phyloP scores from a whole-genome alignment of 2,113 vertebrate genomes.

The Scartelaos histophorus region DNA sequence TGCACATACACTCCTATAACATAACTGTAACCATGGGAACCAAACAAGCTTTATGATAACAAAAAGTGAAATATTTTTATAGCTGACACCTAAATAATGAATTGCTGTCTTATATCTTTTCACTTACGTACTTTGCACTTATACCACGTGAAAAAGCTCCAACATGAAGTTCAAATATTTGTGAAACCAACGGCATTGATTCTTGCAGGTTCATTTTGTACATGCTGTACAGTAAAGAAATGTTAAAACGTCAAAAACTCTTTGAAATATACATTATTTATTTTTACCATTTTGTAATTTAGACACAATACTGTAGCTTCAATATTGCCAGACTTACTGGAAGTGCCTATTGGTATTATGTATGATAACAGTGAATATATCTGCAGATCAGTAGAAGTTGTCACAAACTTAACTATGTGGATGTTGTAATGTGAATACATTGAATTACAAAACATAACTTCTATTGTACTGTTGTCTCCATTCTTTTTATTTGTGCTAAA shows the following conservation, averaged over 20 bases:
- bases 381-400: constrained; percentile 89
- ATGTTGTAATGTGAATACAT: constrained; percentile 94
- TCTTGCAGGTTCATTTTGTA: constrained; percentile 89
- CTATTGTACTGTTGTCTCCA: constrained; percentile 81
- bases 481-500: constrained; percentile 32
- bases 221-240: constrained; percentile 90
- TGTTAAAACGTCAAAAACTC: constrained; percentile 80
- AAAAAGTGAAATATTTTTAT: constrained; percentile 81
- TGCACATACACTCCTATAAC: constrained; percentile 65
- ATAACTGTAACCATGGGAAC: constrained; percentile 67
- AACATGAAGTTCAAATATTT: constrained; percentile 79
- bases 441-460: constrained; percentile 89
- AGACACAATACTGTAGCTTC: constrained; percentile 93
- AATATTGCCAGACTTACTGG: constrained; percentile 94
- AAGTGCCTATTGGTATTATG: constrained; percentile 98
- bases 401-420: constrained; percentile 89
- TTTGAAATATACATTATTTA: constrained; percentile 96
- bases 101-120: constrained; percentile 82
- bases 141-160: constrained; percentile 84
- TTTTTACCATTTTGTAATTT: constrained; percentile 98
- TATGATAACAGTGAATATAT: constrained; percentile 90
- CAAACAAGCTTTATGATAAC: constrained; percentile 70
- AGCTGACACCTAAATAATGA: constrained; percentile 77
- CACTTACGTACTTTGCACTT: constrained; percentile 81
- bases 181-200: constrained; percentile 80